A percentile compares a stretch with the other conserved stretches of the same genome.
phyloP scores from a whole-genome alignment of 2,888 invertebrate genomes.

The Oscheius sp. region DNA sequence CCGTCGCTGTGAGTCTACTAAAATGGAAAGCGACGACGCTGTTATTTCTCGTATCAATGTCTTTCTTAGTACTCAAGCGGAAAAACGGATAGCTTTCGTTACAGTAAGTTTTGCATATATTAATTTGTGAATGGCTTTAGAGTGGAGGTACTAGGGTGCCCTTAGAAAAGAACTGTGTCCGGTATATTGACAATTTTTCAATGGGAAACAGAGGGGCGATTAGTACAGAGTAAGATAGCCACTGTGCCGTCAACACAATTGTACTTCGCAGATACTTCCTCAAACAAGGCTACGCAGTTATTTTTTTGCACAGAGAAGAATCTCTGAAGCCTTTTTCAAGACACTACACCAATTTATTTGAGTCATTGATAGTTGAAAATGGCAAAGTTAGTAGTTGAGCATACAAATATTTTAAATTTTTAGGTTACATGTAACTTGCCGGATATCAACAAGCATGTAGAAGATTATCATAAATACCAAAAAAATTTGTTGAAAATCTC shows the following conservation, averaged over 20 bases:
- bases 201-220: constrained; percentile 93
- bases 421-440: constrained; percentile 44
- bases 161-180: constrained; percentile 93
- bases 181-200: constrained; percentile 98
- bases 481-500: constrained; percentile 53
- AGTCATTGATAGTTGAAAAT: constrained; percentile 46
- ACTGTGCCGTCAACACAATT: background rate
- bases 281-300: constrained; percentile 84
- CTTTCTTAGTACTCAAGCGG: constrained; percentile 41
- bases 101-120: constrained; percentile 42
- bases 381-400: constrained; percentile 33
- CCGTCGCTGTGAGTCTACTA: background rate
- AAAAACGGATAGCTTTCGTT: constrained; percentile 48
- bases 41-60: background rate
- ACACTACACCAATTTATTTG: constrained; percentile 79
- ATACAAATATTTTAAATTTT: constrained; percentile 2
- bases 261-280: constrained; percentile 87
- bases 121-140: constrained; percentile 43
- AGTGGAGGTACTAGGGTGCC: constrained; percentile 97
- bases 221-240: constrained; percentile 83
- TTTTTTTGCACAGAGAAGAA: constrained; percentile 91
- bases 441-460: constrained; percentile 40
- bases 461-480: constrained; percentile 44
- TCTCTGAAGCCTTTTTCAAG: constrained; percentile 91
- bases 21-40: constrained; percentile 15